These are phyloP conservation scores for Seriola dumerili DNA, from an alignment of 2,113 vertebrate genomes.

Conservation along the genomic window DNA sequence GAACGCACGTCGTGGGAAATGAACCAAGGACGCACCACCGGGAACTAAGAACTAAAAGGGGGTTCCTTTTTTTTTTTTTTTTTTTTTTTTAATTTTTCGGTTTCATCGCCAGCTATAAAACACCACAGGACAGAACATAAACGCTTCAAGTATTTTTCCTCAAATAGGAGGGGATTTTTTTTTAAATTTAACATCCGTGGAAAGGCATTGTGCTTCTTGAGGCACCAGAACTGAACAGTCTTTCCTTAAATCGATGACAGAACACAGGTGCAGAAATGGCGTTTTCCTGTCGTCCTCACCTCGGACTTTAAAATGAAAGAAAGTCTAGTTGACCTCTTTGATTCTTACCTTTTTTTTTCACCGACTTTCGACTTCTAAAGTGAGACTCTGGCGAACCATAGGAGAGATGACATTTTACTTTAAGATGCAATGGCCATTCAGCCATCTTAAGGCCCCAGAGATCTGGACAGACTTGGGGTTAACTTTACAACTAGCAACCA, in stretches of 20 bases:
- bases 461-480: slow-evolving; percentile 53
- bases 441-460: slow-evolving; percentile 74
- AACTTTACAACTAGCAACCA: slow-evolving; percentile 71
- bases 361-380: slow-evolving; percentile 32
- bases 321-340: slow-evolving; percentile 27
- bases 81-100: slow-evolving; percentile 7
- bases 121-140: slow-evolving; percentile 44
- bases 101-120: slow-evolving; percentile 38
- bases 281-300: slow-evolving; percentile 48
- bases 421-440: slow-evolving; percentile 65
- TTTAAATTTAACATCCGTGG: slow-evolving; percentile 53
- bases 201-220: slow-evolving; percentile 68
- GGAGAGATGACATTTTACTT: slow-evolving; percentile 65
- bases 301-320: slow-evolving; percentile 73
- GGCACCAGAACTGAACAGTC: slow-evolving; percentile 68
- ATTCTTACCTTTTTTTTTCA: slow-evolving; percentile 6
- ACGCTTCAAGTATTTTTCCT: slow-evolving; percentile 38
- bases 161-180: slow-evolving; percentile 53
- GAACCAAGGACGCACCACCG: slow-evolving; percentile 76
- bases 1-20: slow-evolving; percentile 71
- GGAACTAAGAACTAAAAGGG: slow-evolving; percentile 61
- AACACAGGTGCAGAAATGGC: slow-evolving; percentile 86
- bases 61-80: slow-evolving; percentile 29
- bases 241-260: slow-evolving; percentile 61
- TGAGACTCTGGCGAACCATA: slow-evolving; percentile 27